These are phyloP conservation scores for Aptenodytes patagonicus DNA, from an alignment of 2,113 vertebrate species.

Conservation along the genomic window DNA sequence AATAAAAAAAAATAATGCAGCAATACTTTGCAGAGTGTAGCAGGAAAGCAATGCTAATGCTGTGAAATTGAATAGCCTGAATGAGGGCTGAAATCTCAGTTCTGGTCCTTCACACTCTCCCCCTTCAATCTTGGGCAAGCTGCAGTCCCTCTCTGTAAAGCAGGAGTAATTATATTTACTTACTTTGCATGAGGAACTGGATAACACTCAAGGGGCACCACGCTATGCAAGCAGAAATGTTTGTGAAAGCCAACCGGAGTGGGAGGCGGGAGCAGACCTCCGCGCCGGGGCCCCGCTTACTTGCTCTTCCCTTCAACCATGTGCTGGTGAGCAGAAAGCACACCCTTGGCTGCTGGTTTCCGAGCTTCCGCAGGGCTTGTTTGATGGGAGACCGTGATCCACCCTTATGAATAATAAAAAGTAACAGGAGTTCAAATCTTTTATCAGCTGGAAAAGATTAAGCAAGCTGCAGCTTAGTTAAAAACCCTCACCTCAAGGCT, in stretches of 20 bases:
- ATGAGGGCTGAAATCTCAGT: neutral
- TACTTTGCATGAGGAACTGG: neutral
- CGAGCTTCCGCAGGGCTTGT: accelerated
- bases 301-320: neutral
- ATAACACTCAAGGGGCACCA: neutral
- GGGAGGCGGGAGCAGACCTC: neutral
- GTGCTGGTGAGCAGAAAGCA: accelerated
- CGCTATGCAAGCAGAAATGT: neutral
- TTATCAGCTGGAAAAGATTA: neutral
- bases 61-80: neutral
- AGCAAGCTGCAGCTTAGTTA: neutral
- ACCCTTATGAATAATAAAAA: neutral
- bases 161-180: neutral
- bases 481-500: neutral
- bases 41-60: neutral
- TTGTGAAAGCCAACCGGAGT: accelerated
- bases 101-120: neutral
- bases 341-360: neutral
- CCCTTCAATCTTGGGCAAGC: neutral
- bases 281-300: accelerated
- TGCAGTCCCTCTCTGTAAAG: neutral
- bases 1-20: neutral
- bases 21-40: neutral
- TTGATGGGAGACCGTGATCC: accelerated
- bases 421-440: neutral